These are phyloP conservation scores for Pantherophis vulpinus DNA, from an alignment of 2,797 vertebrate species.

Conservation along the genomic window DNA sequence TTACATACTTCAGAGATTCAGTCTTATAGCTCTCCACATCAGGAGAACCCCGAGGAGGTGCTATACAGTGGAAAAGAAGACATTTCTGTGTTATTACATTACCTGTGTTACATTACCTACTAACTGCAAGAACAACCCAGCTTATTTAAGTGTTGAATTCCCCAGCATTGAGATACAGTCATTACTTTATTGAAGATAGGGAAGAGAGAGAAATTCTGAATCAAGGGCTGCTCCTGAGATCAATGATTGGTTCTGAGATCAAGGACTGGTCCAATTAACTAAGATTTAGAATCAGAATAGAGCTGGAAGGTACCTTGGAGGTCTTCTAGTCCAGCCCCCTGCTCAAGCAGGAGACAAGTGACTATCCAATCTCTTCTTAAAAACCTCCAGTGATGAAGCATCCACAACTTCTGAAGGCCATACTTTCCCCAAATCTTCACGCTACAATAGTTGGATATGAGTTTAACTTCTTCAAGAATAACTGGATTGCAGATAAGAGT, in stretches of 20 bases:
- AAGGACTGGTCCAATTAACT: not conserved
- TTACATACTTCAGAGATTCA: not conserved
- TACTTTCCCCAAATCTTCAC: not conserved
- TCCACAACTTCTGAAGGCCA: not conserved
- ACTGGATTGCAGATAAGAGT: not conserved
- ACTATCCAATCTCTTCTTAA: too few species aligned
- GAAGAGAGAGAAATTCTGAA: not conserved
- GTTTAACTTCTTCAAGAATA: not conserved
- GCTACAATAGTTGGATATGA: not conserved
- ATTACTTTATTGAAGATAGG: not conserved
- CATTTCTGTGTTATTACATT: not conserved
- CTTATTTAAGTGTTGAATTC: not conserved
- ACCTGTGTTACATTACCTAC: not conserved
- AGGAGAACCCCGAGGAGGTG: not conserved
- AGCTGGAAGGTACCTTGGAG: too few species aligned
- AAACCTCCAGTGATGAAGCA: too few species aligned
- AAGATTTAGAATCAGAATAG: not conserved
- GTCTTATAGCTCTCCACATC: not conserved
- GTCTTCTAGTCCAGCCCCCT: too few species aligned
- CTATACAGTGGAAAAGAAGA: not conserved
- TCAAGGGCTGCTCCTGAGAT: not conserved
- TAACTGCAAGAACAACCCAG: not conserved
- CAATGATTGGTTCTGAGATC: not conserved
- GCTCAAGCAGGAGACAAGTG: too few species aligned
- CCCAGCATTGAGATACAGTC: not conserved